Conservation (phyloP, 2,113 vertebrate species). For the Crotalus viridis region DNA sequence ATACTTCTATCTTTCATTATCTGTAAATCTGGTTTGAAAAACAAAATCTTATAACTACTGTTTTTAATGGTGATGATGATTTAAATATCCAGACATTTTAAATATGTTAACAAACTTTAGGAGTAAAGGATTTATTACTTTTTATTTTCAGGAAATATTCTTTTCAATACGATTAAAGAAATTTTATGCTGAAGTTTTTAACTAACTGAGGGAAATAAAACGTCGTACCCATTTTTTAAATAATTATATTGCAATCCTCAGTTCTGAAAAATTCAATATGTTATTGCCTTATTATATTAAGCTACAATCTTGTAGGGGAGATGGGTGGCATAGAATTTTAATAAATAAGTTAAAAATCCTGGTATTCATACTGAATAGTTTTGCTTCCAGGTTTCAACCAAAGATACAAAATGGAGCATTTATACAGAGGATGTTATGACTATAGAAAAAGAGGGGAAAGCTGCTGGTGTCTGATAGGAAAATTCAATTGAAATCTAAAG, state of each 20-base stretch:
- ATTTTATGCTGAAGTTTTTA: neutral
- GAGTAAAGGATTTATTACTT: neutral
- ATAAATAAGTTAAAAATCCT: neutral
- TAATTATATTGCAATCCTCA: slow-evolving; percentile 40
- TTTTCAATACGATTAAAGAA: slow-evolving; percentile 20
- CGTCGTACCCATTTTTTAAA: neutral
- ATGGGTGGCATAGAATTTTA: neutral
- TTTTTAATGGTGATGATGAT: neutral
- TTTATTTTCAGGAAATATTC: slow-evolving; percentile 26
- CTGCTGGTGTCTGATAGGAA: slow-evolving; percentile 55
- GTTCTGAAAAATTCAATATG: slow-evolving; percentile 20
- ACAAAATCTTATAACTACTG: neutral
- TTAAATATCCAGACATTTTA: slow-evolving; percentile 20
- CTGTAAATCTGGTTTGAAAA: slow-evolving; percentile 29
- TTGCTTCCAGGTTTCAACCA: slow-evolving; percentile 21
- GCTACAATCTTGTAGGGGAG: neutral
- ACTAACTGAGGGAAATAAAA: slow-evolving; percentile 37
- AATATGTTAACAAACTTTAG: slow-evolving; percentile 28
- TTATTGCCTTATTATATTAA: slow-evolving; percentile 34
- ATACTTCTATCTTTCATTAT: slow-evolving; percentile 24
- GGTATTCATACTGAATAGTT: slow-evolving; percentile 22
- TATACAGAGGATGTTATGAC: slow-evolving; percentile 16
- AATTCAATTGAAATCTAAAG: slow-evolving; percentile 50
- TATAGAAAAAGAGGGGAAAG: slow-evolving; percentile 37
- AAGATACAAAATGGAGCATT: slow-evolving; percentile 48